Evolutionary conservation across 2,113 vertebrate species (phyloP), one percentile per base, ranked within the genome.

Genomic region (Paramormyrops kingsleyae): DNA sequence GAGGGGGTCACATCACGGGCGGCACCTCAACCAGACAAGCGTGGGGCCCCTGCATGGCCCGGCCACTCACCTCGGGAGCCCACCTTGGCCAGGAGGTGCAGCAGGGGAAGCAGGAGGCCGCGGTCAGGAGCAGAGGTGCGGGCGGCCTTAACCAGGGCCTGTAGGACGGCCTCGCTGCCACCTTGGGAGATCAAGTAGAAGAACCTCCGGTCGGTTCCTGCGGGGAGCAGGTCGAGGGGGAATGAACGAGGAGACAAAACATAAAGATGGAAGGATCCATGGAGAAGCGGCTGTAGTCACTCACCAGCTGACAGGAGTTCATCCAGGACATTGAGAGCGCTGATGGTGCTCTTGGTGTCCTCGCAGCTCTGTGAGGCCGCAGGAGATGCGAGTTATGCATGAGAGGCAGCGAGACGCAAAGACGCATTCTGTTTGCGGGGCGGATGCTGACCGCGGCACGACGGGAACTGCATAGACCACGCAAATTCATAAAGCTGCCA

Each of bases 261-360:
- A 21, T 6, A 42, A 42, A 74, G 12, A 13, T 5, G 66, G 66
- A 35, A 17, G 74, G 74, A 8, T 42, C 35, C 10, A n/a, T 19
- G 74, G 15, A 80, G 74, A 83, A 13, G 3, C 3, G n/a, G 2
- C 59, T 4, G n/a, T 4, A 10, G n/a, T 77, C 6, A 93, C 96
- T 96, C 94, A 99, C 98, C 98, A 19, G 96, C 94, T 88, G 97
- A 97, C 5, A 99, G 95, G 70, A 99, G 95, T 88, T 98, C 97
- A 89, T 97, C 97, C 27, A 99, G 95, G 89, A 98, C 94, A 19
- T 93, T 94, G 15, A 99, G 95, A 89, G 97, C 95, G 89, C 96
- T 96, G 91, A 97, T 93, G 88, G 95, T 96, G 90, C 95, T 96
- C 80, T 97, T 96, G 52, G 92, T 95, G 90, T 99, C 98, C 4